Evolutionary conservation across 2,888 invertebrate genomes (phyloP), one percentile per base, ranked within the genome.

Genomic region (Argyresthia goedartella): DNA sequence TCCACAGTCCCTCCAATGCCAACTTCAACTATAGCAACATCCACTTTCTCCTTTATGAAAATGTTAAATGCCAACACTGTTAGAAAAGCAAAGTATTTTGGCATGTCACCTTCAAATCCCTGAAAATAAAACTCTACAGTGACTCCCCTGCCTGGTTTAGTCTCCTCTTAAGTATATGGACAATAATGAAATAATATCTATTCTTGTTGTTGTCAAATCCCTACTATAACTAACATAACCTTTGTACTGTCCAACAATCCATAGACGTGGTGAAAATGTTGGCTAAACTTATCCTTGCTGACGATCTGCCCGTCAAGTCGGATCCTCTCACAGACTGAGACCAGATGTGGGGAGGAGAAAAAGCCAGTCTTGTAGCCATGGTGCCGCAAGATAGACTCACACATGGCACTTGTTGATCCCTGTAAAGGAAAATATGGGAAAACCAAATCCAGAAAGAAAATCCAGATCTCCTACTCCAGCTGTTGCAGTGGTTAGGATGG

Each of bases 1-100:
- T 99, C 99, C 58, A 92, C 91, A 65, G 93, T 90, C 0, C 99
- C 99, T 0, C 99, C 99, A 60, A 99, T 97, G 36, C 99, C 99
- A 35, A 99, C 99, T 86, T 99, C 99, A 11, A 99, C 73, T 43
- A 99, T 91, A 0, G 95, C 96, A 0, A 97, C 98, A 73, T 99
- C 97, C 9, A 97, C 92, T 59, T 93, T 90, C 73, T 96, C 93
- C 16, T 90, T 88, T 0, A 95, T 65, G 80, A 99, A 99, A 36
- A 97, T 89, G 68, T 96, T 91, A 66, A 96, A 94, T 11, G 97
- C 95, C 88, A 99, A 82, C 53, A 98, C 89, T 0, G 98, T 99
- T 13, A 99, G 84, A 73, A 99, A 99, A 56, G 93, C 92, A 81
- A 99, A 99, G 79, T 98, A 99, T 46, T 93, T 88, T 0, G 98